Conservation (phyloP, 2,888 invertebrate species). For the Yponomeuta cagnagella region DNA sequence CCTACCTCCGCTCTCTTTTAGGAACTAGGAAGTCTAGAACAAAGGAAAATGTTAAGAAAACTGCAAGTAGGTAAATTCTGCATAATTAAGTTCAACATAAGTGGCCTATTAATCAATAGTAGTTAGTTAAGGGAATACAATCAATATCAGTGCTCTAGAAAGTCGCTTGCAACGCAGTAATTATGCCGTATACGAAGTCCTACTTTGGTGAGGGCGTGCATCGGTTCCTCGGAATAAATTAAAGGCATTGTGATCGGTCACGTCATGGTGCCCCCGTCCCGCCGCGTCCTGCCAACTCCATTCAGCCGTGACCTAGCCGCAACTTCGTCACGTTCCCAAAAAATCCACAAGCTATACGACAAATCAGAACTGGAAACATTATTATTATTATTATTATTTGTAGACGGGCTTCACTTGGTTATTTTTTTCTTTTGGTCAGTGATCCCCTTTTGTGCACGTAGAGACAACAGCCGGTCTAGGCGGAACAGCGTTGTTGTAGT, state of each 20-base stretch:
- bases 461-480: neutral
- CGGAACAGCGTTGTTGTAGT: neutral
- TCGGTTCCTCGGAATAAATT: slow-evolving; percentile 27
- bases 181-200: neutral
- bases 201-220: slow-evolving; percentile 2
- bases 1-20: too few relatives aligned
- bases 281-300: slow-evolving; percentile 18
- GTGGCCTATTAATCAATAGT: too few relatives aligned
- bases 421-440: too few relatives aligned
- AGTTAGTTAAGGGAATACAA: too few relatives aligned
- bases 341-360: neutral
- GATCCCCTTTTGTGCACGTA: neutral
- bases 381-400: too few relatives aligned
- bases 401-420: too few relatives aligned
- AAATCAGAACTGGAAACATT: neutral
- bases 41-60: too few relatives aligned
- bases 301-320: slow-evolving; percentile 49
- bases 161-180: neutral
- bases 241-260: slow-evolving; percentile 41
- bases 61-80: neutral
- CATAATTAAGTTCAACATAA: neutral
- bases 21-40: too few relatives aligned
- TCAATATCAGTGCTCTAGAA: neutral
- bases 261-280: slow-evolving; percentile 30
- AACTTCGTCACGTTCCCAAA: neutral